phyloP scores from a whole-genome alignment of 64 coral and sea anemone species.

The Actinia tenebrosa region DNA sequence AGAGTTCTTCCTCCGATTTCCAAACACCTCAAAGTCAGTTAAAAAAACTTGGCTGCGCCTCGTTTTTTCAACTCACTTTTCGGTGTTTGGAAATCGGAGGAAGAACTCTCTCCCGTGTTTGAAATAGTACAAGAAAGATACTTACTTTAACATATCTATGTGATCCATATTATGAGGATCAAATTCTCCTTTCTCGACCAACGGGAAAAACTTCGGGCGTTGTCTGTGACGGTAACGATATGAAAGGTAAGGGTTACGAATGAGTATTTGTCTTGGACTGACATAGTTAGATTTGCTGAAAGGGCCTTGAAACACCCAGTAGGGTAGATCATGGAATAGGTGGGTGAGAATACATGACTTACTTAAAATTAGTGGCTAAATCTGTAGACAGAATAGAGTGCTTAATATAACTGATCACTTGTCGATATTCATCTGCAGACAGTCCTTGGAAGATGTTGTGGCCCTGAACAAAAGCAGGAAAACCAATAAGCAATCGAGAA shows the following conservation, averaged over 20 bases:
- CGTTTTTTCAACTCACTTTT: too few relatives aligned
- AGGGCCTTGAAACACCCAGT: too few relatives aligned
- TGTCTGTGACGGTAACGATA: conserved; percentile 37
- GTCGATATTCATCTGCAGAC: conserved; percentile 80
- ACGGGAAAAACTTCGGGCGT: conserved; percentile 81
- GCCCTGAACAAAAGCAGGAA: conserved; percentile 29
- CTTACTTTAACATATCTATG: conserved; percentile 94
- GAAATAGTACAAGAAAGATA: background rate
- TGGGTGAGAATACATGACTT: background rate
- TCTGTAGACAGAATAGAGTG: conserved; percentile 97
- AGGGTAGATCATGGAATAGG: too few relatives aligned
- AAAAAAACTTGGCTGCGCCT: too few relatives aligned
- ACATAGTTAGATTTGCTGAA: too few relatives aligned
- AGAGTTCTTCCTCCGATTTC: too few relatives aligned
- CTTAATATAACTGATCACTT: conserved; percentile 94
- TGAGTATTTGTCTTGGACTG: background rate
- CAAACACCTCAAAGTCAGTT: too few relatives aligned
- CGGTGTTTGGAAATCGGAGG: too few relatives aligned
- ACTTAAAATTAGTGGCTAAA: conserved; percentile 97
- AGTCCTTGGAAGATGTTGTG: conserved; percentile 97
- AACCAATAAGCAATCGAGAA: too few relatives aligned
- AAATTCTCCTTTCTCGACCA: conserved; percentile 74
- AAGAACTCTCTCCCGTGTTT: too few relatives aligned
- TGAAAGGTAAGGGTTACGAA: background rate
- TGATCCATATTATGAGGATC: conserved; percentile 78